phyloP scores from a whole-genome alignment of 2,113 vertebrate genomes.

The Ameiurus melas region DNA sequence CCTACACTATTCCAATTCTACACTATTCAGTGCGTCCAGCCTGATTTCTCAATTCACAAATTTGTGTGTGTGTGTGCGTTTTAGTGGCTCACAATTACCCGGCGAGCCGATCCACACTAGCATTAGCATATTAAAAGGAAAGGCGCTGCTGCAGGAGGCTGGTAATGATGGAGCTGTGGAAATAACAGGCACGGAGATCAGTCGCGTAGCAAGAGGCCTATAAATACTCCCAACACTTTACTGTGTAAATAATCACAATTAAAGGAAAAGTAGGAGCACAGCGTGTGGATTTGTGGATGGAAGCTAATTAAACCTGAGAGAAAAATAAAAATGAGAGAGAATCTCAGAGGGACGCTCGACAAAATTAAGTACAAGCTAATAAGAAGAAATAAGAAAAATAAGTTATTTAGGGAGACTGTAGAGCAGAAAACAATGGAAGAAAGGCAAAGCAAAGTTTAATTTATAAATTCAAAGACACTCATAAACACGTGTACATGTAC shows the following conservation, averaged over 20 bases:
- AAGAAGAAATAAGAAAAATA: slow-evolving; percentile 52
- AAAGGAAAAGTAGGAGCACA: slow-evolving; percentile 55
- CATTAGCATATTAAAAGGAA: slow-evolving; percentile 74
- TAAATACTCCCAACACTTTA: slow-evolving; percentile 65
- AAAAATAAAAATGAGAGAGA: slow-evolving; percentile 1
- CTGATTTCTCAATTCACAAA: slow-evolving; percentile 66
- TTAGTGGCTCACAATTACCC: slow-evolving; percentile 72
- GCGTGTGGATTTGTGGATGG: slow-evolving; percentile 50
- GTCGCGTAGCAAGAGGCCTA: slow-evolving; percentile 29
- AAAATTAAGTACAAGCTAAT: slow-evolving; percentile 16
- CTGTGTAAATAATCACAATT: slow-evolving; percentile 71
- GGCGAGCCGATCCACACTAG: slow-evolving; percentile 65
- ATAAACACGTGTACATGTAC: not conserved
- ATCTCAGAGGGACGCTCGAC: slow-evolving; percentile 4
- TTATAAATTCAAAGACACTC: not conserved
- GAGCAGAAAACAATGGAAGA: not conserved
- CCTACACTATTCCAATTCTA: not conserved
- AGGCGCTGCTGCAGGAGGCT: slow-evolving; percentile 65
- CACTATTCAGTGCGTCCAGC: not conserved
- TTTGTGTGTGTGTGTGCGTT: slow-evolving; percentile 59
- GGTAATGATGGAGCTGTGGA: slow-evolving; percentile 71
- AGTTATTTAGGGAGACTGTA: not conserved
- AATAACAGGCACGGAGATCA: slow-evolving; percentile 56
- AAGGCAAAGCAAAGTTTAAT: no score
- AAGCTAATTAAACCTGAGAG: slow-evolving; percentile 67